Conservation (phyloP, 2,797 vertebrate species). For the Eulemur albifrons region DNA sequence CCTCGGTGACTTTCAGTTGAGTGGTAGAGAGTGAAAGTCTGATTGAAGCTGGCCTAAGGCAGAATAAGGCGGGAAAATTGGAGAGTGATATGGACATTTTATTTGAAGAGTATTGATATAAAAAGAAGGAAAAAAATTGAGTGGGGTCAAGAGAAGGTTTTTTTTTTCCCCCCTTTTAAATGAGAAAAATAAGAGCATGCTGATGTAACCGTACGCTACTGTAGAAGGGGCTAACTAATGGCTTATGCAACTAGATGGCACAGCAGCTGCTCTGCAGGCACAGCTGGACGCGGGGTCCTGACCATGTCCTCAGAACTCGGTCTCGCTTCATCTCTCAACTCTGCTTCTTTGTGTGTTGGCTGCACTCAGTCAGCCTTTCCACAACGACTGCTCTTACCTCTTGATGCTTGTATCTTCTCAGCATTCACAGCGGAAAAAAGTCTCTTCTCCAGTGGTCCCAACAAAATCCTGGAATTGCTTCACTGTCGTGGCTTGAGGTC, state of each 20-base stretch:
- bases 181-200: not conserved
- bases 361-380: not conserved
- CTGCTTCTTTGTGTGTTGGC: no score
- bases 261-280: not conserved
- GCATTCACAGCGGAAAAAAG: not conserved
- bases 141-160: not conserved
- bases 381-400: not conserved
- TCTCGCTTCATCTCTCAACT: not conserved
- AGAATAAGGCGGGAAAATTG: not conserved
- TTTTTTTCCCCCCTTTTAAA: not conserved
- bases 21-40: not conserved
- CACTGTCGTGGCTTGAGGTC: not conserved
- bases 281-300: not conserved
- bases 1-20: not conserved
- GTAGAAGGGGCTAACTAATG: rapidly evolving
- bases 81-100: not conserved
- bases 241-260: not conserved
- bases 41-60: not conserved
- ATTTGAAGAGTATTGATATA: not conserved
- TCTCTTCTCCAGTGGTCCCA: not conserved
- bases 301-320: rapidly evolving
- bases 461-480: not conserved
- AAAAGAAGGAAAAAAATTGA: not conserved
- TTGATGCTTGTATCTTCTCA: not conserved
- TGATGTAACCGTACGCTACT: not conserved